phyloP scores from a whole-genome alignment of 2,113 vertebrate genomes.

The Xyrauchen texanus region DNA sequence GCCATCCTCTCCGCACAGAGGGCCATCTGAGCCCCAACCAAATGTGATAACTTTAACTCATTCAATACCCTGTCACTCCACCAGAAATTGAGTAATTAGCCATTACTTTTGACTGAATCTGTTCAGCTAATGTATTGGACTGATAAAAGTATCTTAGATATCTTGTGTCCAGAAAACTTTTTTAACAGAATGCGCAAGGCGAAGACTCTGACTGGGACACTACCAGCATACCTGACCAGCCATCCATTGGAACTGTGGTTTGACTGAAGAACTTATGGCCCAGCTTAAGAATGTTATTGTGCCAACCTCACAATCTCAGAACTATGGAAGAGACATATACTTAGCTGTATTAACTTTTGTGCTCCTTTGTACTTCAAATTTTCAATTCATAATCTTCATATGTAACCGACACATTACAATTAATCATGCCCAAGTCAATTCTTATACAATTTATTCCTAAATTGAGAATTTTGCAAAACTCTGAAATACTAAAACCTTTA shows the following conservation, averaged over 20 bases:
- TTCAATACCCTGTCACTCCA: conserved; percentile 1
- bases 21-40: conserved; percentile 20
- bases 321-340: not conserved
- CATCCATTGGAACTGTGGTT: not conserved
- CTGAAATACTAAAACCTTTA: too few species aligned
- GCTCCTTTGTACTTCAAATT: not conserved
- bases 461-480: too few species aligned
- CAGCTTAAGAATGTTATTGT: not conserved
- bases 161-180: not conserved
- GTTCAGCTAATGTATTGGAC: not conserved
- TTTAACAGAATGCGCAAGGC: conserved; percentile 4
- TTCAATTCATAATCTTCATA: too few species aligned
- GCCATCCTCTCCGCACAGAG: conserved; percentile 34
- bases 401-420: too few species aligned
- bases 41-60: conserved; percentile 7
- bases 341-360: not conserved
- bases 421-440: too few species aligned
- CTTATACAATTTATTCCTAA: too few species aligned
- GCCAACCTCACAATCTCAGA: conserved; percentile 4
- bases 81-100: not conserved
- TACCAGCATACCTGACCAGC: not conserved
- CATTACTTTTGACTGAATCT: too few species aligned
- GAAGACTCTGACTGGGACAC: conserved; percentile 4
- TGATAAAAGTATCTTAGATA: not conserved
- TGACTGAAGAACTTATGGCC: conserved; percentile 15